Conservation (phyloP, 2,113 vertebrate species). For the Shinisaurus crocodilurus region DNA sequence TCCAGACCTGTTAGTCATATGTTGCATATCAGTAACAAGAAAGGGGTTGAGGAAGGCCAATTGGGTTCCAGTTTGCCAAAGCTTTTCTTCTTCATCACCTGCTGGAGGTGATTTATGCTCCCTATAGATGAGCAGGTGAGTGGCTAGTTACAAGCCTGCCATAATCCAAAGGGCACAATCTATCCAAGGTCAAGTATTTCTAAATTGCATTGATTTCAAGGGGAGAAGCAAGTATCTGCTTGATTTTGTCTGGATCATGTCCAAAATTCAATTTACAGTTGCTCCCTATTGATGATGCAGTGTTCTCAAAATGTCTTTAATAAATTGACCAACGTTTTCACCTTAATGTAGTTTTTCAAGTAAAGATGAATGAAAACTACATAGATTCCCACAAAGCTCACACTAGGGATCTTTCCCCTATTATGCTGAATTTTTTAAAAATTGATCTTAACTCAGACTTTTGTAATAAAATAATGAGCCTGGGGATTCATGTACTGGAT, state of each 20-base stretch:
- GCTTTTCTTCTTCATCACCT: neutral
- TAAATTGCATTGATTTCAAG: neutral
- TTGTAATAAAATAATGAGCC: slow-evolving; percentile 23
- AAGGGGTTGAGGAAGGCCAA: neutral
- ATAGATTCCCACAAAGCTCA: neutral
- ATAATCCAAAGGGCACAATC: neutral
- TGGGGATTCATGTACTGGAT: neutral
- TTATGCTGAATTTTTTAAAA: neutral
- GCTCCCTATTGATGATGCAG: neutral
- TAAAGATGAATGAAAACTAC: neutral
- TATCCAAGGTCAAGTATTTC: neutral
- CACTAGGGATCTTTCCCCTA: neutral
- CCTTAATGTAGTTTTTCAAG: slow-evolving; percentile 19
- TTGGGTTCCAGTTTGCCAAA: neutral
- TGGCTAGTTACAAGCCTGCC: neutral
- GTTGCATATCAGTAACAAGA: neutral
- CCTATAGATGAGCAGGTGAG: neutral
- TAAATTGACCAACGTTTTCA: neutral
- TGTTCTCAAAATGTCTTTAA: slow-evolving; percentile 11
- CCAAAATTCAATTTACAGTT: neutral
- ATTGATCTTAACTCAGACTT: slow-evolving; percentile 26
- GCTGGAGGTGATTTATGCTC: neutral
- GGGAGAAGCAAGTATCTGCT: neutral
- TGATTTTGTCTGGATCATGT: neutral
- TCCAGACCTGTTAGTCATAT: neutral